phyloP scores from a whole-genome alignment of 2,113 vertebrate genomes.

The Corythornis cristatus region DNA sequence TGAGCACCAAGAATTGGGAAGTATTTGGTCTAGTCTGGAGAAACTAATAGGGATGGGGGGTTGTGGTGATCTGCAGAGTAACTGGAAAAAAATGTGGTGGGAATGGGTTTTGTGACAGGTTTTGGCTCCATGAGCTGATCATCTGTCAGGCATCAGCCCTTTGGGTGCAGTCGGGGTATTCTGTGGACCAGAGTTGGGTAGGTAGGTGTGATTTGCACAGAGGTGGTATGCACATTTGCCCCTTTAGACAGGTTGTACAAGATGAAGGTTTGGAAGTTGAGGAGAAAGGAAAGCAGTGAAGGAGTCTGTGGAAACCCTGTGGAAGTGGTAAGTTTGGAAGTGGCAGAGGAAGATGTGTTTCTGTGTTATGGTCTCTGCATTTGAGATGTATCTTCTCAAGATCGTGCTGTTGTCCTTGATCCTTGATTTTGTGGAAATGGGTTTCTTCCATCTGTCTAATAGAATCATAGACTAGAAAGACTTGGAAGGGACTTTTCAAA shows the following conservation, averaged over 20 bases:
- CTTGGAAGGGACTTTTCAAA: background rate
- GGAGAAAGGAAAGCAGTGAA: background rate
- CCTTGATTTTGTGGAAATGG: background rate
- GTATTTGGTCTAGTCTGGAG: background rate
- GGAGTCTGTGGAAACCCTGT: background rate
- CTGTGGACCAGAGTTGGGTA: background rate
- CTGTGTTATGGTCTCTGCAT: rapidly evolving
- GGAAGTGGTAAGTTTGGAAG: background rate
- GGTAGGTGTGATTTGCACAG: background rate
- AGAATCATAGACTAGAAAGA: background rate
- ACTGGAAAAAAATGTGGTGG: background rate
- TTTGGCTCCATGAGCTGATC: background rate
- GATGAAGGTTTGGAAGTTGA: background rate
- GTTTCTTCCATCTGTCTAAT: background rate
- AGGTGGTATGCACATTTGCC: too few relatives aligned
- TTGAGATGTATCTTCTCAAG: background rate
- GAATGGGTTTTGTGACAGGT: background rate
- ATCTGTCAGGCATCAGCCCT: rapidly evolving
- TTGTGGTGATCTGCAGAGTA: background rate
- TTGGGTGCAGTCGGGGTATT: background rate
- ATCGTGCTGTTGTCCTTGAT: rapidly evolving
- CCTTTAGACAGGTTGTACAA: background rate
- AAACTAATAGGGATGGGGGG: background rate
- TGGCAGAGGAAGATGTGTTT: background rate
- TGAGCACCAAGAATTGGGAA: background rate